phyloP scores from a whole-genome alignment of 2,797 vertebrate genomes.

The Mormyrus hasselquistii region DNA sequence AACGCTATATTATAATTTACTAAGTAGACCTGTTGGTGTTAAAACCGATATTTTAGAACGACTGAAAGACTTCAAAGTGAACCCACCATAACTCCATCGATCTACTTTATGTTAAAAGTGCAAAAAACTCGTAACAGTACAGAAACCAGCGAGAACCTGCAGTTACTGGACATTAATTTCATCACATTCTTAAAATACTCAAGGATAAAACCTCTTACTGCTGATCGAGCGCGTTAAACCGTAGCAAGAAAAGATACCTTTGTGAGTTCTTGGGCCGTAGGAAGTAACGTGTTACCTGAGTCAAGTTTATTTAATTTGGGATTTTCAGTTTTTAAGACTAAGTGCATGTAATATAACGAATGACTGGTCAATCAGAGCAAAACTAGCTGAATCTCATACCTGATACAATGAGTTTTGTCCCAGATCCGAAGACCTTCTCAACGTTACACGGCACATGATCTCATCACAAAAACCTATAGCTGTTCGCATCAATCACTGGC shows the following conservation, averaged over 20 bases:
- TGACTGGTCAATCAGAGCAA: neutral
- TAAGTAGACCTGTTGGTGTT: neutral
- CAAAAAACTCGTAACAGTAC: neutral
- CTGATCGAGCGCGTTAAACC: neutral
- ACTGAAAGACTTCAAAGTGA: neutral
- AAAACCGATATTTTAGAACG: neutral
- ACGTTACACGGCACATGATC: neutral
- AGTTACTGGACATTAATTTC: neutral
- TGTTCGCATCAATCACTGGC: neutral
- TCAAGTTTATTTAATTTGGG: neutral
- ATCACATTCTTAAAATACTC: neutral
- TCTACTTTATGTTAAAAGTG: neutral
- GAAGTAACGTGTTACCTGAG: neutral
- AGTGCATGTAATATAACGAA: neutral
- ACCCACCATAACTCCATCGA: too few species aligned
- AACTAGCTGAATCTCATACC: neutral
- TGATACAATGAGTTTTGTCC: neutral
- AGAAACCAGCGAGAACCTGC: neutral
- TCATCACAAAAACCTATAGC: neutral
- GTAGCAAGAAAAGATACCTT: neutral
- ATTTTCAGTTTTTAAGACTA: neutral
- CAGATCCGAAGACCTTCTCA: neutral
- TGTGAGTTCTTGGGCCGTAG: neutral
- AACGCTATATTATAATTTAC: neutral
- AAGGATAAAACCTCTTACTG: neutral